A percentile compares a stretch with the other conserved stretches of the same genome.
Conservation (phyloP, 2,888 invertebrate species). For the Lypha dubia region DNA sequence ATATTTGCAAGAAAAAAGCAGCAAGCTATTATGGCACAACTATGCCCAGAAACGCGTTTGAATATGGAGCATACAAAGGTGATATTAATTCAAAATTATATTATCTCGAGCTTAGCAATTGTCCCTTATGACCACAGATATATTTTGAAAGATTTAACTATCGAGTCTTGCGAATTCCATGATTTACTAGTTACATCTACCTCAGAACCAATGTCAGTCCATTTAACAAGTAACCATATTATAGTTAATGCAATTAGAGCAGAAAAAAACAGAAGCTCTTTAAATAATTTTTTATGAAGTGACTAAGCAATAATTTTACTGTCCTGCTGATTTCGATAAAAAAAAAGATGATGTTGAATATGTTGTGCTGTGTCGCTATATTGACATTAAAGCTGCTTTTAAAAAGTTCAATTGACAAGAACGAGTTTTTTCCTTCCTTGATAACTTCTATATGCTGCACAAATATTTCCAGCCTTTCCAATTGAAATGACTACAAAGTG, state of each 20-base stretch:
- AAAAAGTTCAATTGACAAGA: slow-evolving; percentile 24
- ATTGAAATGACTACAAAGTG: slow-evolving; percentile 46
- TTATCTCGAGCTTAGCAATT: too few species aligned
- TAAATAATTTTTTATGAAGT: background rate
- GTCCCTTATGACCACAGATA: too few species aligned
- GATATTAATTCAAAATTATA: too few species aligned
- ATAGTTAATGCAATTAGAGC: background rate
- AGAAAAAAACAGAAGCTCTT: slow-evolving; percentile 19
- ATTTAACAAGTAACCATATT: background rate
- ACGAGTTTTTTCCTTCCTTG: slow-evolving; percentile 4
- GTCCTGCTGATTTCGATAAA: slow-evolving; percentile 48
- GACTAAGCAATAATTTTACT: slow-evolving; percentile 43
- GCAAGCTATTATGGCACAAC: too few species aligned
- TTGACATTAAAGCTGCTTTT: slow-evolving; percentile 46
- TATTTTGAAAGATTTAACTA: too few species aligned
- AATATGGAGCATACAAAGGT: too few species aligned
- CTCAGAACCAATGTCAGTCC: background rate
- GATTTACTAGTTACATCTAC: too few species aligned
- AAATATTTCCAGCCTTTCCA: slow-evolving; percentile 60
- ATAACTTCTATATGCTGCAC: slow-evolving; percentile 49
- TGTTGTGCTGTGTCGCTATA: slow-evolving; percentile 45
- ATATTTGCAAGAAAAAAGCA: too few species aligned
- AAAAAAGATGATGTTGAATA: slow-evolving; percentile 65
- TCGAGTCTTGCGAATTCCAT: too few species aligned
- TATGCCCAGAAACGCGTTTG: too few species aligned